Conservation (phyloP, 2,797 vertebrate genomes). For the Gila robusta region DNA sequence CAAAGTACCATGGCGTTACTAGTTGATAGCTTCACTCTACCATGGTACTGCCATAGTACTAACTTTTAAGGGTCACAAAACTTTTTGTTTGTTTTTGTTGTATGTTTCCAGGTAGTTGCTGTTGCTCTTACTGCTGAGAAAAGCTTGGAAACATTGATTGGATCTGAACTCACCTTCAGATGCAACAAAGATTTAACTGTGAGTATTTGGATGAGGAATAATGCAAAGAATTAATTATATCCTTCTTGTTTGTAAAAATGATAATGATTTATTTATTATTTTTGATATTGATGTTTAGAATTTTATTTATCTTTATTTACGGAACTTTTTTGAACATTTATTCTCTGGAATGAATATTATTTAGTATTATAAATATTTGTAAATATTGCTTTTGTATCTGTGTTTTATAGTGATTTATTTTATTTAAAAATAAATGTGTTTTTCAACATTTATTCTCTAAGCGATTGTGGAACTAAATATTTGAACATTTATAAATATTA, state of each 20-base stretch:
- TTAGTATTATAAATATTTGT: background rate
- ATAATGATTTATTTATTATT: background rate
- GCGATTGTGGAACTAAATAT: too few relatives aligned
- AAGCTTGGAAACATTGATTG: constrained; percentile 83
- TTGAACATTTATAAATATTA: background rate
- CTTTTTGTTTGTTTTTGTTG: background rate
- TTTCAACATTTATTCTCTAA: too few relatives aligned
- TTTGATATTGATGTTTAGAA: background rate
- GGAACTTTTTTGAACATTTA: too few relatives aligned
- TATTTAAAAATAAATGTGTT: too few relatives aligned
- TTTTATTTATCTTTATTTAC: background rate
- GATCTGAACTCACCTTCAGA: constrained; percentile 81
- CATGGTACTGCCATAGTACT: background rate
- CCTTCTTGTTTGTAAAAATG: background rate
- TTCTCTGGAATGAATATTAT: too few relatives aligned
- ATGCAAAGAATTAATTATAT: too few relatives aligned
- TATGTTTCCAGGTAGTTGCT: constrained; percentile 73
- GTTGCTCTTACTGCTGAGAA: constrained; percentile 71
- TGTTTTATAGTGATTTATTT: background rate
- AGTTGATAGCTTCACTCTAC: background rate
- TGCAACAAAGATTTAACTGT: constrained; percentile 84
- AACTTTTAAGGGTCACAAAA: background rate
- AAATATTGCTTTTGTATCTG: background rate
- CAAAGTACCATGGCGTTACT: background rate
- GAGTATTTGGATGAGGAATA: constrained; percentile 66